Conservation (phyloP, 2,113 vertebrate species). For the Tringa solitaria region DNA sequence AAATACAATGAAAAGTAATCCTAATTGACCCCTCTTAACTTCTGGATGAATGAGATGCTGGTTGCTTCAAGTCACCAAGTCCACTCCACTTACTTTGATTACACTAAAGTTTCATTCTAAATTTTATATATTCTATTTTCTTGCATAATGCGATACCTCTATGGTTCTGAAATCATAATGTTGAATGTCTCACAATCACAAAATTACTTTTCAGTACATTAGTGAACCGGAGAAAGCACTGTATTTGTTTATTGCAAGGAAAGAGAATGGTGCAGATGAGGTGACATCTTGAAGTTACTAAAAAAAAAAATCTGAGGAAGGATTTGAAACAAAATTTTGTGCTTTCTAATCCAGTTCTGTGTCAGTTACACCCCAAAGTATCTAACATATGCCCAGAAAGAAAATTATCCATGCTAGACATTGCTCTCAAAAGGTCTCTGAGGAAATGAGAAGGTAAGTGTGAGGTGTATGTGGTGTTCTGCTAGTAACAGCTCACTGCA, state of each 20-base stretch:
- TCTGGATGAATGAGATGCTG: not conserved
- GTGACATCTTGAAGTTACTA: not conserved
- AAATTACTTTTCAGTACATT: not conserved
- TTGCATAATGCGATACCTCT: not conserved
- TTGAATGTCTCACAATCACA: not conserved
- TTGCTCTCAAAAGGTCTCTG: not conserved
- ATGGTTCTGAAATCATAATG: not conserved
- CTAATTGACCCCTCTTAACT: not conserved
- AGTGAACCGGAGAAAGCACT: not conserved
- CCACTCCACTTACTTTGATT: not conserved
- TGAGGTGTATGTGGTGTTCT: not conserved
- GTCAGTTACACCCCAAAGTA: not conserved
- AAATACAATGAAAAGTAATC: not conserved
- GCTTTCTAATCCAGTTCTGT: not conserved
- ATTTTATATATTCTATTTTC: not conserved
- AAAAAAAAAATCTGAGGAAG: not conserved
- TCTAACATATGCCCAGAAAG: not conserved
- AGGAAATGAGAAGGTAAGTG: not conserved
- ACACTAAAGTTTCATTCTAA: not conserved
- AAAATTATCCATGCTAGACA: not conserved
- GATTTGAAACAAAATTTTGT: not conserved
- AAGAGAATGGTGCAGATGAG: not conserved
- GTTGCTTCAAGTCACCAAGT: not conserved
- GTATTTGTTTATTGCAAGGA: not conserved
- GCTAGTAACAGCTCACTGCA: not conserved